A percentile compares a stretch with the other conserved stretches of the same genome.
Evolutionary conservation across 2,888 invertebrate genomes (phyloP).

Genomic region (Synergus umbraculus): DNA sequence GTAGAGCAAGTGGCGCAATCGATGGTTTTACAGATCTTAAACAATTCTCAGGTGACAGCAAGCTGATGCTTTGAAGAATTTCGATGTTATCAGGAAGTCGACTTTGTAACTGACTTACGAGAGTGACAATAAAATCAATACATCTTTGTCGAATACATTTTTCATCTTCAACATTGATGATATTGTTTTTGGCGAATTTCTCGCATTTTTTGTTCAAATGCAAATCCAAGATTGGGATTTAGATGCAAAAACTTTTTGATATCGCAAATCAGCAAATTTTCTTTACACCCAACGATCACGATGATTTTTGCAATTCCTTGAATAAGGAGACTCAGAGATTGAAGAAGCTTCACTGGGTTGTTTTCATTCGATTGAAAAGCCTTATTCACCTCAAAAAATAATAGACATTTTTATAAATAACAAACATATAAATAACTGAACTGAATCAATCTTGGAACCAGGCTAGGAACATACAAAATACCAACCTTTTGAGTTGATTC

Average conservation of each 20-base stretch:
- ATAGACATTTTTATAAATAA: too few relatives aligned
- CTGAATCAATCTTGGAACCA: too few relatives aligned
- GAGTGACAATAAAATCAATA: slow-evolving; percentile 40
- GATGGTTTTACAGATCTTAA: not conserved
- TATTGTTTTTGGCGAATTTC: slow-evolving; percentile 21
- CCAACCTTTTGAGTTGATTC: not conserved
- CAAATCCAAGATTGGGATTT: slow-evolving; percentile 50
- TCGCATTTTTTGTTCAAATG: slow-evolving; percentile 48
- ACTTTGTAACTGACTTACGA: slow-evolving; percentile 45
- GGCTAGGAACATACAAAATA: not conserved
- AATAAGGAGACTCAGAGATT: slow-evolving; percentile 40
- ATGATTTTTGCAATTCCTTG: not conserved
- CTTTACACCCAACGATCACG: slow-evolving; percentile 2
- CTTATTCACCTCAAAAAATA: slow-evolving; percentile 32
- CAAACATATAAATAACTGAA: too few relatives aligned
- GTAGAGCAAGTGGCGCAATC: not conserved
- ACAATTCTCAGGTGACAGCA: not conserved
- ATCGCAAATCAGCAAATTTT: slow-evolving; percentile 28
- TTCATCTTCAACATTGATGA: slow-evolving; percentile 31
- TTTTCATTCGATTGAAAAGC: slow-evolving; percentile 39
- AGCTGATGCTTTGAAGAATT: too few relatives aligned
- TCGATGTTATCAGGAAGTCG: too few relatives aligned
- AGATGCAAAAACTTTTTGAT: slow-evolving; percentile 51
- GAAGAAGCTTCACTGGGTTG: slow-evolving; percentile 41
- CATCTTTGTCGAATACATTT: slow-evolving; percentile 45